A percentile compares a stretch with the other conserved stretches of the same genome.
Evolutionary conservation across 2,113 vertebrate species (phyloP).

Genomic region (Podocnemis expansa): DNA sequence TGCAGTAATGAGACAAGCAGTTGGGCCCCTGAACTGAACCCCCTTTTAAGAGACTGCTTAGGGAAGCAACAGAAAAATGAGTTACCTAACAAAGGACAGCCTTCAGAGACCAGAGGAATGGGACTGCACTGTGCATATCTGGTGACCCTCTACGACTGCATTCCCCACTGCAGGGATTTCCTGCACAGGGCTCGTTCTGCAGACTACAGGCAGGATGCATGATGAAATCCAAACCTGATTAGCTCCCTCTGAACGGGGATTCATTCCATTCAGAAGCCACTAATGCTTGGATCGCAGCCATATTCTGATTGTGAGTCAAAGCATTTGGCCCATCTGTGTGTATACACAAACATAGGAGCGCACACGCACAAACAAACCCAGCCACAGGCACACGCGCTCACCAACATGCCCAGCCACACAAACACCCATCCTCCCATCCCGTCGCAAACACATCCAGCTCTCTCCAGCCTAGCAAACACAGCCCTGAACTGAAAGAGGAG

Average conservation of each 20-base stretch:
- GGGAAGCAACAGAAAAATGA: background rate
- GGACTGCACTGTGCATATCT: background rate
- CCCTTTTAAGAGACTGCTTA: background rate
- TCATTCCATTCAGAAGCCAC: background rate
- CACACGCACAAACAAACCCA: background rate
- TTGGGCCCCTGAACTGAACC: background rate
- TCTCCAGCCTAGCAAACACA: background rate
- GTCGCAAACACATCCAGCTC: background rate
- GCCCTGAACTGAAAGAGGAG: background rate
- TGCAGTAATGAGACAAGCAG: background rate
- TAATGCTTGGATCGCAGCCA: background rate
- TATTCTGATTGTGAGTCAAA: background rate
- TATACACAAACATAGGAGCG: background rate
- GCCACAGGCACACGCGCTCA: background rate
- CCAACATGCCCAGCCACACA: background rate
- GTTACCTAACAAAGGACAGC: background rate
- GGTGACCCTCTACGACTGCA: background rate
- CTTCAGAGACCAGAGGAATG: background rate
- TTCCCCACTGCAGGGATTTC: background rate
- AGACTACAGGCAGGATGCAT: background rate
- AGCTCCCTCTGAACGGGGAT: background rate
- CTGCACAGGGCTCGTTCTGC: background rate
- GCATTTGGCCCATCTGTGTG: background rate
- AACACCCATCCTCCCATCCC: background rate
- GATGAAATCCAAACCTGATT: accelerated